Conservation (phyloP, 2,113 vertebrate species). For the Donacobius atricapilla region DNA sequence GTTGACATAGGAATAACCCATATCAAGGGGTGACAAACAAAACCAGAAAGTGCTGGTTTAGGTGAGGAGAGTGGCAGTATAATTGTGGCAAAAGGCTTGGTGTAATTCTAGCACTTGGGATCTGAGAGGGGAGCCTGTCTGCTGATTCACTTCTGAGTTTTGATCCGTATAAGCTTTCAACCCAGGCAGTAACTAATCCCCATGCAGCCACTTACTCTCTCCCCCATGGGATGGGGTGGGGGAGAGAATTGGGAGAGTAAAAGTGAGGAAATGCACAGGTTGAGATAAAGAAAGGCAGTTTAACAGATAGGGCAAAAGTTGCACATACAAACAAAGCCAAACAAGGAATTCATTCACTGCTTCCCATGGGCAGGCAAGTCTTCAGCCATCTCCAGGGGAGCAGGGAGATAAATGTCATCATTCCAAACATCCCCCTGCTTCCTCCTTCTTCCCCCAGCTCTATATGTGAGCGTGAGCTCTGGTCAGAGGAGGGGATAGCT, state of each 20-base stretch:
- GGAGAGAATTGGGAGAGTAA: background rate
- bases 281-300: background rate
- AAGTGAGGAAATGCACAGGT: background rate
- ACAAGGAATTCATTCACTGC: background rate
- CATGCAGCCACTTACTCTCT: fast-evolving
- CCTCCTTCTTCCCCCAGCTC: background rate
- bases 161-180: background rate
- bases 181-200: background rate
- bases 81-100: background rate
- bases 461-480: background rate
- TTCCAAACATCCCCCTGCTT: fast-evolving
- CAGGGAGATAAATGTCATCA: background rate
- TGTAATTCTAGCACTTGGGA: background rate
- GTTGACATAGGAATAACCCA: background rate
- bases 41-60: background rate
- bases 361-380: background rate
- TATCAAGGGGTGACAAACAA: background rate
- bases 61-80: background rate
- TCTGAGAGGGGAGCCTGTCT: background rate
- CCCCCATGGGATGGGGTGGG: background rate
- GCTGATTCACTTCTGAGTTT: background rate
- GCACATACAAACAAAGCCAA: background rate
- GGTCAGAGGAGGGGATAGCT: background rate
- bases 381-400: background rate
- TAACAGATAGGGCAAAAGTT: background rate